A percentile compares a stretch with the other conserved stretches of the same genome.
Evolutionary conservation across 1,140 invertebrate genomes (phyloP).

Genomic region (Kradibia gibbosae): DNA sequence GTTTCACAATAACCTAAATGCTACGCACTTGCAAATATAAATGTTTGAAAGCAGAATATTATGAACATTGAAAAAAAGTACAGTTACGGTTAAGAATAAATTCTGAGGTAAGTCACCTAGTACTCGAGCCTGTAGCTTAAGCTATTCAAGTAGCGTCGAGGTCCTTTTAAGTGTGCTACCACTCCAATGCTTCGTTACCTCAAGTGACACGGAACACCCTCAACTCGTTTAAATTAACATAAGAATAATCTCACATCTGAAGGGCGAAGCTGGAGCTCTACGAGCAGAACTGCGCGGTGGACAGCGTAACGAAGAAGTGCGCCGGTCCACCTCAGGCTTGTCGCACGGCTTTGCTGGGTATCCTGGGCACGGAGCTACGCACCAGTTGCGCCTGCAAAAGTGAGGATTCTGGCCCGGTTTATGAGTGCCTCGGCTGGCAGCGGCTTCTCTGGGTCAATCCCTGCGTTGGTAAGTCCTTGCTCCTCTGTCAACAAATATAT

Average conservation of each 20-base stretch:
- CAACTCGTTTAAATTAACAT: too few relatives aligned
- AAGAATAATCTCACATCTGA: background rate
- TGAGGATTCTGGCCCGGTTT: constrained; percentile 84
- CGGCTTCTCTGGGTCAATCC: constrained; percentile 92
- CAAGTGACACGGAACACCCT: too few relatives aligned
- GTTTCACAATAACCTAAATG: too few relatives aligned
- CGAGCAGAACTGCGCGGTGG: constrained; percentile 91
- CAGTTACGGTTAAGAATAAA: too few relatives aligned
- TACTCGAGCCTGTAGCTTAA: too few relatives aligned
- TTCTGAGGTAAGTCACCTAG: too few relatives aligned
- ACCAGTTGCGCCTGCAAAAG: constrained; percentile 89
- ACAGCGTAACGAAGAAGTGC: constrained; percentile 89
- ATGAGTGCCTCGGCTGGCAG: constrained; percentile 92
- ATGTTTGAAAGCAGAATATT: too few relatives aligned
- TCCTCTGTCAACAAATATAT: background rate
- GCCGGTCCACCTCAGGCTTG: constrained; percentile 87
- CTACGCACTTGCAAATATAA: too few relatives aligned
- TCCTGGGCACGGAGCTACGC: constrained; percentile 87
- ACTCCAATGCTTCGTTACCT: too few relatives aligned
- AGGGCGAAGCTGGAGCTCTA: constrained; percentile 85
- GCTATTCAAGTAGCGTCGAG: too few relatives aligned
- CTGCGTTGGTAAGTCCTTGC: constrained; percentile 84
- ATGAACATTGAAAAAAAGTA: too few relatives aligned
- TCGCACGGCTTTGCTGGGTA: constrained; percentile 85
- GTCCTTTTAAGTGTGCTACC: too few relatives aligned